Conservation (phyloP, 2,797 vertebrate species). For the Poeciliopsis paucimaculata region DNA sequence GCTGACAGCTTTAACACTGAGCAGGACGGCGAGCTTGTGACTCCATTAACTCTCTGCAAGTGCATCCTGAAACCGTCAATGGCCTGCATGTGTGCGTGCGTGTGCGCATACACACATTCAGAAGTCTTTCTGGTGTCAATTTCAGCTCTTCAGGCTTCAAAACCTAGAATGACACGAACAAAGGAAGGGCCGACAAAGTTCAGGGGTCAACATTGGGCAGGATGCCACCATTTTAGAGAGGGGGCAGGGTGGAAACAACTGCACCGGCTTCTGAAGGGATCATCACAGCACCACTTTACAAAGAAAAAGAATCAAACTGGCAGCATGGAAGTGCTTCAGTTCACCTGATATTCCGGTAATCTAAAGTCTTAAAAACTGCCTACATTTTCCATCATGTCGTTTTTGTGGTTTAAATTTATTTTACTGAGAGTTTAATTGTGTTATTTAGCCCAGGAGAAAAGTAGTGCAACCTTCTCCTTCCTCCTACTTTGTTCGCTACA, state of each 20-base stretch:
- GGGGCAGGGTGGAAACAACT: conserved; percentile 48
- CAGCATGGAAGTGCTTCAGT: background rate
- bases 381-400: background rate
- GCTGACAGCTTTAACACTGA: conserved; percentile 80
- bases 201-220: conserved; percentile 72
- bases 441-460: background rate
- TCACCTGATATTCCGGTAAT: background rate
- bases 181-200: conserved; percentile 72
- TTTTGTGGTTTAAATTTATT: background rate
- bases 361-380: background rate
- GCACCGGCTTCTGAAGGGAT: conserved; percentile 13
- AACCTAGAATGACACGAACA: conserved; percentile 67
- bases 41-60: conserved; percentile 75
- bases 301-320: conserved; percentile 37
- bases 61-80: conserved; percentile 70
- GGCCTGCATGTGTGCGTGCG: conserved; percentile 40
- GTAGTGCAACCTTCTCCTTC: background rate
- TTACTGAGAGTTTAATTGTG: background rate
- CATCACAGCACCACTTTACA: conserved; percentile 24
- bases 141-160: conserved; percentile 72
- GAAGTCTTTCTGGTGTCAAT: conserved; percentile 68
- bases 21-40: conserved; percentile 69
- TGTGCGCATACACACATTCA: conserved; percentile 13
- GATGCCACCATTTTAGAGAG: conserved; percentile 64
- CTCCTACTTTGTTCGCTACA: background rate